Evolutionary conservation across 2,888 invertebrate genomes (phyloP).

Genomic region (Drosophila merina): DNA sequence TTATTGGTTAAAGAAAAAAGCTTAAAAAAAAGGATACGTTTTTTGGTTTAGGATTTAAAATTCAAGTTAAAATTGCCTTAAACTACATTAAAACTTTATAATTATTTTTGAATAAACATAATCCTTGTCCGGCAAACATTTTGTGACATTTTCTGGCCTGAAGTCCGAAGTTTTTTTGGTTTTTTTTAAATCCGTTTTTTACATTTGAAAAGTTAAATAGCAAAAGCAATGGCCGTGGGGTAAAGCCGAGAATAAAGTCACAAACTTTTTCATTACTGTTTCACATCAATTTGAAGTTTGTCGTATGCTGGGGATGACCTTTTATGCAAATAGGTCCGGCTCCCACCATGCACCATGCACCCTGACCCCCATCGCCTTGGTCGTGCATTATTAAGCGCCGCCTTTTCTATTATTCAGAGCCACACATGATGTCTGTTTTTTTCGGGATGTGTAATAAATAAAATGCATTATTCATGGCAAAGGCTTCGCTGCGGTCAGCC

Average conservation of each 20-base stretch:
- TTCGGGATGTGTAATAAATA: slow-evolving; percentile 39
- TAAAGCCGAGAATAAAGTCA: not conserved
- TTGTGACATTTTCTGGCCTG: slow-evolving; percentile 10
- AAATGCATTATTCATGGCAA: slow-evolving; percentile 56
- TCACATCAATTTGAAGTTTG: slow-evolving; percentile 40
- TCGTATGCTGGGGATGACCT: slow-evolving; percentile 42
- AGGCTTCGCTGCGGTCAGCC: slow-evolving; percentile 46
- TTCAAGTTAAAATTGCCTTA: too few species aligned
- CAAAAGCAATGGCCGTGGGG: not conserved
- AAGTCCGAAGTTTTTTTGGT: not conserved
- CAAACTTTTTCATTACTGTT: slow-evolving; percentile 45
- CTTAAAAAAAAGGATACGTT: too few species aligned
- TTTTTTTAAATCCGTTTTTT: slow-evolving; percentile 37
- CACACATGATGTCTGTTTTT: slow-evolving; percentile 30
- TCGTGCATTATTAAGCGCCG: slow-evolving; percentile 62
- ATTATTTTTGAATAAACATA: too few species aligned
- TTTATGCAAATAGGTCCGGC: slow-evolving; percentile 54
- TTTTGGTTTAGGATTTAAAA: too few species aligned
- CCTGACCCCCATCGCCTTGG: slow-evolving; percentile 8
- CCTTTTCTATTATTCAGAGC: slow-evolving; percentile 59
- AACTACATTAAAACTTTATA: too few species aligned
- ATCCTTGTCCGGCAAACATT: slow-evolving; percentile 2
- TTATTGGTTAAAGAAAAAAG: too few species aligned
- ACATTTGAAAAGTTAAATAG: slow-evolving; percentile 36
- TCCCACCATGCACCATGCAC: slow-evolving; percentile 10